These are phyloP conservation scores for Endotricha flammealis DNA, from an alignment of 2,888 invertebrate species.

Conservation along the genomic window DNA sequence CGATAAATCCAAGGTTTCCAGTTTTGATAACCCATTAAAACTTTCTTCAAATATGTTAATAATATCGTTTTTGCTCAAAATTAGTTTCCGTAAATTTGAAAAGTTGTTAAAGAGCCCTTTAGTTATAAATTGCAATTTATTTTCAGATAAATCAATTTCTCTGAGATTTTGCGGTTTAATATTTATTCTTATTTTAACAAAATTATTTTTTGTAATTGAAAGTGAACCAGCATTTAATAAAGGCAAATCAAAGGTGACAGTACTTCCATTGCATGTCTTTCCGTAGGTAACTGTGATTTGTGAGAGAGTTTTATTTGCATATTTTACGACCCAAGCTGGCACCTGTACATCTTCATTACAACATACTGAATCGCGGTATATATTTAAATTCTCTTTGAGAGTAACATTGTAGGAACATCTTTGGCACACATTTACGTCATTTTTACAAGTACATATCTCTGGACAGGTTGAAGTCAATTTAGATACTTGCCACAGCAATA, in stretches of 20 bases:
- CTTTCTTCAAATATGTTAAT: constrained; percentile 72
- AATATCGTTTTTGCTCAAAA: constrained; percentile 83
- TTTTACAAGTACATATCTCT: constrained; percentile 45
- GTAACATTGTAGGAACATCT: constrained; percentile 58
- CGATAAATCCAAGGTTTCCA: constrained; percentile 84
- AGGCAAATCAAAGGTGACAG: constrained; percentile 44
- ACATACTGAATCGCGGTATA: constrained; percentile 42
- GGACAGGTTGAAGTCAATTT: constrained; percentile 50
- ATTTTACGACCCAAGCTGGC: constrained; percentile 36
- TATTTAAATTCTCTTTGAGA: constrained; percentile 46
- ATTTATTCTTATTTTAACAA: constrained; percentile 47
- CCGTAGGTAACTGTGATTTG: constrained; percentile 43
- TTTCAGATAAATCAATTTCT: constrained; percentile 79
- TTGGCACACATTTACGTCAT: constrained; percentile 41
- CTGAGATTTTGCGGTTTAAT: constrained; percentile 59
- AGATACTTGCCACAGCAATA: constrained; percentile 53
- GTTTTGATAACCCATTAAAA: constrained; percentile 78
- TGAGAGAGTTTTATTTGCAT: constrained; percentile 50
- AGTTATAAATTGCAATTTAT: constrained; percentile 72
- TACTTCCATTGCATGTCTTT: constrained; percentile 44
- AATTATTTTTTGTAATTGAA: constrained; percentile 49
- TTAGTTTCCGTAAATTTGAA: constrained; percentile 79
- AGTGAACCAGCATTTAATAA: constrained; percentile 49
- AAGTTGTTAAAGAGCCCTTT: constrained; percentile 77
- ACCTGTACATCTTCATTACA: constrained; percentile 43